Base-by-base conservation (phyloP, 2,113 vertebrate genomes). In the Oxygymnocypris stewartii region DNA sequence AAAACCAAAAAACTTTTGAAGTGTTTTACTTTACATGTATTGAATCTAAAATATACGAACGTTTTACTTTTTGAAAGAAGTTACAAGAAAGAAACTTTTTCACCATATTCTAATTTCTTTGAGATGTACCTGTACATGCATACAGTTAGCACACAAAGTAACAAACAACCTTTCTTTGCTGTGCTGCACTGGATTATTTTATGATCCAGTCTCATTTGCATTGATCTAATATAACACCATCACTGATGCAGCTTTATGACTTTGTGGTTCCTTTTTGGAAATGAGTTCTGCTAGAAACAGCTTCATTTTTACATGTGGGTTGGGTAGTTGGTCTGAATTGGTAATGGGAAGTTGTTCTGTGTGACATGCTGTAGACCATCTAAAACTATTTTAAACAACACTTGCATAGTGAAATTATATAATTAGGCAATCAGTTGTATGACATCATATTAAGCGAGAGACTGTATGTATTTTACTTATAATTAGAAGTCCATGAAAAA, bases 181-280 rank as follows among this genome's bases (percentile, higher is more conserved):
- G 1, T 35, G 44, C 20, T 35, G 65, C 28, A 13, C 20, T 44
- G 73, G 23, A 80, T 54, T 54, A 11, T 10, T 40, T 61, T 85
- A 69, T 82, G 35, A 82, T 82, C 73, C 18, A 78, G 42, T 40
- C 59, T 82, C 18, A 44, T 86, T 42, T 69, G 75, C 42, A 87
- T 84, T 59, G 81, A 85, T 82, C 77, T 77, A 31, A 69, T 86
- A 47, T 80, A 44, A 67, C 65, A 63, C 54, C 57, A 80, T 12
- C 23, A 63, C 23, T 28, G 18, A 47, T 20, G 79, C 59, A 47
- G 23, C 12, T 4, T 63, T 61, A 44, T 81, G 54, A 23, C 59
- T 49, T 69, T 23, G 2, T 82, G 37, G 63, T 49, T 82, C 9
- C 40, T 51, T 67, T 63, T 44, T 81, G 3, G 3, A 40, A 44